Base-by-base conservation (phyloP, 1,140 invertebrate genomes). In the Phenacoccus solenopsis region DNA sequence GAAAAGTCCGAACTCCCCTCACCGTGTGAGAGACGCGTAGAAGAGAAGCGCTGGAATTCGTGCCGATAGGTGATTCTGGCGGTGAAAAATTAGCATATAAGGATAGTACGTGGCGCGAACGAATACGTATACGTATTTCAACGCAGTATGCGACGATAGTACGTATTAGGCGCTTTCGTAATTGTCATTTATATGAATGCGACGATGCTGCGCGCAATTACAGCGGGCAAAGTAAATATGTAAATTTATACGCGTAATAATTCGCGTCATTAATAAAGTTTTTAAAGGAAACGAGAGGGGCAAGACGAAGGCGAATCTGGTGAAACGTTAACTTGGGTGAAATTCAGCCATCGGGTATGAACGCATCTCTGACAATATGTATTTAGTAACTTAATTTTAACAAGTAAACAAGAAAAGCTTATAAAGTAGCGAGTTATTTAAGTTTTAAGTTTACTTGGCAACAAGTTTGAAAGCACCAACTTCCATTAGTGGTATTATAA, bases 401-500 rank as follows among this genome's bases (percentile, higher is more conserved):
- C 59, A 24, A 64, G 59, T 64, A 64, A 64, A 64, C 25, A 64
- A 64, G 59, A 64, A 25, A 64, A 64, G 25, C 59, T 64, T 27
- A 64, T 64, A 64, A 25, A 24, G 59, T 27, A 64, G 59, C 21
- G 59, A 64, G 25, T 64, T 64, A 64, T 64, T 64, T 27, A 27
- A 64, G 20, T 64, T 64, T 64, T 64, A 64, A 24, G 59, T 64
- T 64, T 64, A 64, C 59, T 64, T 64, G 59, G 59, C 59, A 64
- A 64, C 59, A 64, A 64, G 59, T 64, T 64, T 64, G 25, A 64
- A 64, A 64, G 59, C 59, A 64, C 59, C 25, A 64, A 25, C 59
- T 64, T 64, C 59, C 59, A 64, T 64, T 64, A 64, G 59, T 64
- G 59, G 59, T 64, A 64, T 64, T 64, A 64, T 64, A 64, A 64